These are phyloP conservation scores for Akabosia matsudoensis DNA, from an alignment of 1,140 invertebrate species.

Conservation along the genomic window DNA sequence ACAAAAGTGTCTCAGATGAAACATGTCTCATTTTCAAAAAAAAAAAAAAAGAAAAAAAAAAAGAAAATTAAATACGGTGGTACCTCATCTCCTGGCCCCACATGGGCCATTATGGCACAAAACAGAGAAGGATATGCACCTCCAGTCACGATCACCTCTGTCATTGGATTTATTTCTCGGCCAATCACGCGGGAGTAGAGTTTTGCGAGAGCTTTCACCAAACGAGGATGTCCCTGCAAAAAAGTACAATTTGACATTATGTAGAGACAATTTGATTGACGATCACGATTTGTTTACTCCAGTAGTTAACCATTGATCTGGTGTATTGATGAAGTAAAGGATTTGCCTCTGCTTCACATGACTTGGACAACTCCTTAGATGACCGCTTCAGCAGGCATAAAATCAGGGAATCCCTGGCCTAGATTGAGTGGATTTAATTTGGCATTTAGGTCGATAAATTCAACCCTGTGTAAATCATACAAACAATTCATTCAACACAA, in stretches of 20 bases:
- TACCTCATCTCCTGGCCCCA: conserved; percentile 20
- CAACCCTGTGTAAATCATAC: conserved; percentile 69
- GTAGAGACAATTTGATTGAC: conserved; percentile 11
- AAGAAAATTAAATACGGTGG: too few species aligned
- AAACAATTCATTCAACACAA: conserved; percentile 28
- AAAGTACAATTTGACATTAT: not conserved
- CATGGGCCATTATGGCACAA: conserved; percentile 35
- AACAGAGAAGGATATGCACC: conserved; percentile 77
- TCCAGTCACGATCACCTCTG: conserved; percentile 79
- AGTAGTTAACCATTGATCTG: conserved; percentile 15
- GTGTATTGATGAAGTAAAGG: conserved; percentile 45
- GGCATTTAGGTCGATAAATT: conserved; percentile 82
- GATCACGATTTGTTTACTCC: not conserved
- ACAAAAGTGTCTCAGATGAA: not conserved
- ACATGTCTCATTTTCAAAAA: conserved; percentile 22
- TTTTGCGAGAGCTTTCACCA: conserved; percentile 81
- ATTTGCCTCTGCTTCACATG: conserved; percentile 36
- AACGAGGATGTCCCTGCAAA: conserved; percentile 83
- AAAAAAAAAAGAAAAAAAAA: conserved; percentile 39
- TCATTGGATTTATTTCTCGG: conserved; percentile 70
- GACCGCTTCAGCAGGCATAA: conserved; percentile 42
- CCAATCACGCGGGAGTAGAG: conserved; percentile 78
- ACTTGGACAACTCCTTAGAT: conserved; percentile 38
- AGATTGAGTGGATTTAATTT: conserved; percentile 90
- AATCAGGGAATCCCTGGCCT: conserved; percentile 89